Conservation (phyloP, 2,888 invertebrate species). For the Brenthis hecate region DNA sequence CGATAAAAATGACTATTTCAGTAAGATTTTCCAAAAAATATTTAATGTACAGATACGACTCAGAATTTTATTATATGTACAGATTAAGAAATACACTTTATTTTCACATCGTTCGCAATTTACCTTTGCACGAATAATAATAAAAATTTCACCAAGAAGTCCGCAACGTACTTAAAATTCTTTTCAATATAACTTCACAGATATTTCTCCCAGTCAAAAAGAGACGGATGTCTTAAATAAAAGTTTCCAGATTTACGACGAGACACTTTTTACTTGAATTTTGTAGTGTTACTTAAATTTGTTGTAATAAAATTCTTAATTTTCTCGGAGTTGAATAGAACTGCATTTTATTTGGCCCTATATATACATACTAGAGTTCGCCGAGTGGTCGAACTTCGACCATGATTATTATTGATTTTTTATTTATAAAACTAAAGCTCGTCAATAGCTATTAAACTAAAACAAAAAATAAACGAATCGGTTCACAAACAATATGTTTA, state of each 20-base stretch:
- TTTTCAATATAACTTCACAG: constrained; percentile 37
- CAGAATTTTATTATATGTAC: neutral
- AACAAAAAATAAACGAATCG: too few species aligned
- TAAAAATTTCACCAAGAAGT: constrained; percentile 31
- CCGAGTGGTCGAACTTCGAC: too few species aligned
- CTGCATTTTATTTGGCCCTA: neutral
- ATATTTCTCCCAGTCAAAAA: constrained; percentile 38
- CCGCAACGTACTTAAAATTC: constrained; percentile 34
- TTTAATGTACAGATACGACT: too few species aligned
- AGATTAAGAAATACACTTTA: constrained; percentile 5
- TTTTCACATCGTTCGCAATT: constrained; percentile 28
- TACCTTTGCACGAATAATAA: constrained; percentile 34
- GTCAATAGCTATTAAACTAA: too few species aligned
- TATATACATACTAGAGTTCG: neutral
- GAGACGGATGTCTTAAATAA: constrained; percentile 41
- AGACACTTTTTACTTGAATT: constrained; percentile 37
- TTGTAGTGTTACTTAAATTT: constrained; percentile 35
- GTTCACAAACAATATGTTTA: too few species aligned
- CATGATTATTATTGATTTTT: too few species aligned
- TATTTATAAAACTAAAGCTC: too few species aligned
- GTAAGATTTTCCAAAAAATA: too few species aligned
- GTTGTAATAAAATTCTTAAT: constrained; percentile 13
- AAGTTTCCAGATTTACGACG: constrained; percentile 42
- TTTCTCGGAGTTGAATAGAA: neutral
- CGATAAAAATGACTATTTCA: too few species aligned